These are phyloP conservation scores for Vimba vimba DNA, from an alignment of 2,113 vertebrate genomes.

Conservation along the genomic window DNA sequence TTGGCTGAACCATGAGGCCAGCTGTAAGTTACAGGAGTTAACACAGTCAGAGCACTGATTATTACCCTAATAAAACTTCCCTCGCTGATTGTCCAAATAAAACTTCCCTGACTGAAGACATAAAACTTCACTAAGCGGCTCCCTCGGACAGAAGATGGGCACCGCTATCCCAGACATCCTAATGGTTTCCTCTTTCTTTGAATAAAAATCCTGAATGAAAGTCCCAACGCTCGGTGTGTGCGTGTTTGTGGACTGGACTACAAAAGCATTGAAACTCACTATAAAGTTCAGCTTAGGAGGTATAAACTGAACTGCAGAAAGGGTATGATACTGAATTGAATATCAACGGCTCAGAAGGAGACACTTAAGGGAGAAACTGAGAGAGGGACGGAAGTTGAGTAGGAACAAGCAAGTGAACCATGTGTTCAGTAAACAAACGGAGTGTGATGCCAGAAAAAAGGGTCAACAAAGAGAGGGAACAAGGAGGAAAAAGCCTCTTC, in stretches of 20 bases:
- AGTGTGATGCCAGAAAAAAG: conserved; percentile 41
- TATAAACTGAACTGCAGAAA: background rate
- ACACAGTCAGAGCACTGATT: conserved; percentile 27
- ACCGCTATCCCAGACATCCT: background rate
- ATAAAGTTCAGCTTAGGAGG: background rate
- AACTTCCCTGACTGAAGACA: conserved; percentile 26
- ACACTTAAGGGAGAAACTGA: conserved; percentile 34
- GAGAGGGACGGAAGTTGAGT: conserved; percentile 17
- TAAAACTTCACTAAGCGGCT: conserved; percentile 43
- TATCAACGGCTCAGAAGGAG: conserved; percentile 35
- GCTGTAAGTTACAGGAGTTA: conserved; percentile 27
- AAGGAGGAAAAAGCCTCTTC: conserved; percentile 43
- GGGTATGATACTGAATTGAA: conserved; percentile 39
- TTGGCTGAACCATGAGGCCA: conserved; percentile 19
- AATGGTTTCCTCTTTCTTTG: conserved; percentile 44
- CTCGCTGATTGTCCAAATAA: conserved; percentile 29
- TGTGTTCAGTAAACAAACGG: conserved; percentile 46
- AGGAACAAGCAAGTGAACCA: background rate
- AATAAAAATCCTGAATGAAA: conserved; percentile 44
- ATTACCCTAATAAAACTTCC: conserved; percentile 45
- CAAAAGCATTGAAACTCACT: background rate
- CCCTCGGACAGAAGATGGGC: conserved; percentile 39
- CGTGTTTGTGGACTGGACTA: background rate
- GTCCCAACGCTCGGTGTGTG: background rate
- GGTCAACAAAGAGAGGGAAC: conserved; percentile 50